phyloP scores from a whole-genome alignment of 2,113 vertebrate species.

The Alligator sinensis region DNA sequence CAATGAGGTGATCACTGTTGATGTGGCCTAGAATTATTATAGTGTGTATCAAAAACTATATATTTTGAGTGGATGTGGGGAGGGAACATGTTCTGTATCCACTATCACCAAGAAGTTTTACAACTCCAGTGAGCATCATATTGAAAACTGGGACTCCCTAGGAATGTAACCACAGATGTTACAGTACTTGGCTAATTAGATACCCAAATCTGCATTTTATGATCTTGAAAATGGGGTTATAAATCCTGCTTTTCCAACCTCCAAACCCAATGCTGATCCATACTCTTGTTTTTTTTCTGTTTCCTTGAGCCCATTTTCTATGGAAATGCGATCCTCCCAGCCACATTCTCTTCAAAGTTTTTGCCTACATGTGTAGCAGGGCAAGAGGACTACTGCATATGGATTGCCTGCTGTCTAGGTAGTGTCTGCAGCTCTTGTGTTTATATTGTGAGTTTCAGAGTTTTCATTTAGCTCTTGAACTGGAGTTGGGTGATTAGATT shows the following conservation, averaged over 20 bases:
- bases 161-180: background rate
- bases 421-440: background rate
- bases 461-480: background rate
- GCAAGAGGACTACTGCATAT: background rate
- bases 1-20: too few species aligned
- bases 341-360: background rate
- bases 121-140: background rate
- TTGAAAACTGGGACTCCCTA: background rate
- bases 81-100: background rate
- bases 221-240: background rate
- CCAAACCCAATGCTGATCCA: background rate
- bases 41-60: too few species aligned
- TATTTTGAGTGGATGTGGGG: too few species aligned
- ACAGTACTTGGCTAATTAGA: background rate
- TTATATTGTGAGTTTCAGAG: background rate
- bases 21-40: too few species aligned
- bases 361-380: background rate
- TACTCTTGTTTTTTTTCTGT: background rate
- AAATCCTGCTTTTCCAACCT: background rate
- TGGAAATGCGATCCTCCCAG: rapidly evolving
- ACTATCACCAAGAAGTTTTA: background rate
- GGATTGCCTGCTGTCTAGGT: background rate
- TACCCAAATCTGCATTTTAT: background rate
- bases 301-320: background rate
- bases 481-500: background rate